Evolutionary conservation across 2,113 vertebrate genomes (phyloP).

Genomic region (Crotophaga sulcirostris): DNA sequence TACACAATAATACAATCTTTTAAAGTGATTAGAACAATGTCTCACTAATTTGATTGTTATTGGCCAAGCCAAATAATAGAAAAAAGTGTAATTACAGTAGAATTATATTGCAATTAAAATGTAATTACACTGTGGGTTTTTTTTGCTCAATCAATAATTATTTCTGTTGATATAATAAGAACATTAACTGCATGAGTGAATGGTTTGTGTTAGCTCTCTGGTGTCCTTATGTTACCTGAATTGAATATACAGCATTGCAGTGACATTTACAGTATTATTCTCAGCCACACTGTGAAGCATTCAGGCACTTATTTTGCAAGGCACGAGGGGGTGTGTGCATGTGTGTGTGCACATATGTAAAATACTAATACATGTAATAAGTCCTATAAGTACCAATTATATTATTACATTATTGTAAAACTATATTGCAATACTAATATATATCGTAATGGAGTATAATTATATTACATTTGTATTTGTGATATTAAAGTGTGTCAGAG

Average conservation of each 20-base stretch:
- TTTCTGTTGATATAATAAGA: constrained; percentile 52
- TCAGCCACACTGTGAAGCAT: neutral
- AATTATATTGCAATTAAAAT: constrained; percentile 64
- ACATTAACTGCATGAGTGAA: constrained; percentile 17
- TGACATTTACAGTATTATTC: neutral
- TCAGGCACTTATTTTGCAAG: neutral
- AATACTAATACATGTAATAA: neutral
- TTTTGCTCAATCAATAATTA: constrained; percentile 42
- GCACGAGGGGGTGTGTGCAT: neutral
- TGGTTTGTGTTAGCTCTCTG: neutral
- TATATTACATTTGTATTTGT: constrained; percentile 49
- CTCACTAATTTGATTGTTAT: constrained; percentile 37
- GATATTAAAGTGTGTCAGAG: constrained; percentile 31
- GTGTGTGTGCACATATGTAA: neutral
- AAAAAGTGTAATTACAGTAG: constrained; percentile 50
- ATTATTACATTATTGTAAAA: neutral
- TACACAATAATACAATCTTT: neutral
- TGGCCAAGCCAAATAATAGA: constrained; percentile 14
- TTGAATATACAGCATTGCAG: neutral
- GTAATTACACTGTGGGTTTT: constrained; percentile 16
- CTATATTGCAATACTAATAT: constrained; percentile 22
- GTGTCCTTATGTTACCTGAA: neutral
- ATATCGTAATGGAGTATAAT: constrained; percentile 11
- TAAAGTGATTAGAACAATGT: constrained; percentile 14
- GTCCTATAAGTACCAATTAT: neutral